A percentile compares a stretch with the other conserved stretches of the same genome.
These are phyloP conservation scores for Pica pica DNA, from an alignment of 2,113 vertebrate species.

Conservation along the genomic window DNA sequence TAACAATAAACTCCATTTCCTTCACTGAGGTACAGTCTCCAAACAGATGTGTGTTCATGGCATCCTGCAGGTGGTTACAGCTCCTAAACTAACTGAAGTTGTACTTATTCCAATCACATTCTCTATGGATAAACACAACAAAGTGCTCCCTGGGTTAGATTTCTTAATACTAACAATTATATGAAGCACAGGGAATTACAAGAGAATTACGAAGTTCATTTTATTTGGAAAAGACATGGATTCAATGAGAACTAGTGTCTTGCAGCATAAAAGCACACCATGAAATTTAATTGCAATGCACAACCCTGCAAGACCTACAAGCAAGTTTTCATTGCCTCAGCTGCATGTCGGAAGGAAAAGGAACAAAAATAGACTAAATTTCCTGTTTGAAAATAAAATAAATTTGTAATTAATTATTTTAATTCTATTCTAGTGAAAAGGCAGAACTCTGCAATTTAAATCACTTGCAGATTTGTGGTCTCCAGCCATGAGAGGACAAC, in stretches of 20 bases:
- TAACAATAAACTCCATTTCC: not conserved
- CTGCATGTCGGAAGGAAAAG: not conserved
- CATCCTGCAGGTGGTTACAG: not conserved
- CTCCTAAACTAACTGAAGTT: not conserved
- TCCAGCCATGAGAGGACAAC: not conserved
- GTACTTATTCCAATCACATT: not conserved
- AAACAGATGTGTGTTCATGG: rapidly evolving
- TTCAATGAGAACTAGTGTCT: not conserved
- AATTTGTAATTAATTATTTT: not conserved
- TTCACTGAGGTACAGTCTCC: not conserved
- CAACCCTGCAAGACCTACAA: not conserved
- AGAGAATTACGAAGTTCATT: not conserved
- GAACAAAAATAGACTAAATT: not conserved
- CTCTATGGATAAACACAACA: not conserved
- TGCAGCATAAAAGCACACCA: not conserved
- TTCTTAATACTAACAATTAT: not conserved
- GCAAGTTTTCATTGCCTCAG: not conserved
- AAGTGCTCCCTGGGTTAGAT: not conserved
- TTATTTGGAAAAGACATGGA: not conserved
- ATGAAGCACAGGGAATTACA: not conserved
- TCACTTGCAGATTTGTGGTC: not conserved
- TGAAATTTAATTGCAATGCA: conserved; percentile 4
- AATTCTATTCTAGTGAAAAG: not conserved
- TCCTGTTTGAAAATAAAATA: not conserved
- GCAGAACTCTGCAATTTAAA: not conserved